phyloP scores from a whole-genome alignment of 1,140 invertebrate species.

The Chionoecetes opilio region DNA sequence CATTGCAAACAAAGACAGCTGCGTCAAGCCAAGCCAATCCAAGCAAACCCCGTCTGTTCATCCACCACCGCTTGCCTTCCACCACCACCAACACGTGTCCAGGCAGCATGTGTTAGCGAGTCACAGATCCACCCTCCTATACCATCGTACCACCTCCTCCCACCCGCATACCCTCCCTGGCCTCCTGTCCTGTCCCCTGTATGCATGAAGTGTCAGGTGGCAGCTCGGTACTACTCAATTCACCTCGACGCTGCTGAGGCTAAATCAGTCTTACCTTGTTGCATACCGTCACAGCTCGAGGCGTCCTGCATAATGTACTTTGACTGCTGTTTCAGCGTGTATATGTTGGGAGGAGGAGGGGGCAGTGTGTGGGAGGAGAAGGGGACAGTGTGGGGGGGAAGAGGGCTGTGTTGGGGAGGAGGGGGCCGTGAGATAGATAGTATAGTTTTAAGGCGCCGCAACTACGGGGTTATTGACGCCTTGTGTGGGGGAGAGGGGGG shows the following conservation, averaged over 20 bases:
- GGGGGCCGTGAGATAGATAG: no score
- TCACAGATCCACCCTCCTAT: no score
- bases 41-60: no score
- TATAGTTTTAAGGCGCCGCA: no score
- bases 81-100: conserved; percentile 2
- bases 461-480: no score
- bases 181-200: neutral
- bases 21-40: no score
- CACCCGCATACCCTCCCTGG: neutral
- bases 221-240: neutral
- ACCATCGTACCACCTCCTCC: no score
- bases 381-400: neutral
- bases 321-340: neutral
- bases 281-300: neutral
- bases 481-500: neutral
- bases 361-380: neutral
- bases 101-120: neutral
- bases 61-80: neutral
- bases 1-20: no score
- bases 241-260: neutral
- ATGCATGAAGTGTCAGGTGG: conserved; percentile 14
- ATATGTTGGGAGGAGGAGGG: neutral
- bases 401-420: neutral
- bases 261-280: conserved; percentile 30
- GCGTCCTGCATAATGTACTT: neutral